Evolutionary conservation across 2,113 vertebrate species (phyloP), one percentile per base, ranked within the genome.

Genomic region (Polypterus senegalus): DNA sequence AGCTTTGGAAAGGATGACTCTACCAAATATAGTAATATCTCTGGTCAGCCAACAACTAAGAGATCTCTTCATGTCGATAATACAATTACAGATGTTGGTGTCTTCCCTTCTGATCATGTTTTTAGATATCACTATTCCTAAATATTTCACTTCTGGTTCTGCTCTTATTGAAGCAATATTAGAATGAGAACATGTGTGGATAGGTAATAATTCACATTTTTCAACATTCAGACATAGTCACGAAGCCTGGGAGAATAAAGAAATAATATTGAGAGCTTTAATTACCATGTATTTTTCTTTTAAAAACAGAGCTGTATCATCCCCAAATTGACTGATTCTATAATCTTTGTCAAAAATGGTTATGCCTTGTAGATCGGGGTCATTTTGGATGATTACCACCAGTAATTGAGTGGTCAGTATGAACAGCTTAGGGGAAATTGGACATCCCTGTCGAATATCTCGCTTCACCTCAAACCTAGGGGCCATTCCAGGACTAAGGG

Each of bases 161-260:
- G 57, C 63, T 52, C 7, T 59, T 46, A 64, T 61, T 61, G 60
- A 61, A 49, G 48, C 3, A 61, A 51, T 61, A 61, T 48, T 53
- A 52, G 60, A 61, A 52, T 59, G 45, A 46, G 9, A 47, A 44
- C 48, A 64, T 27, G 57, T 11, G 10, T 59, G 63, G 54, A 65
- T 54, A 45, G 63, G 63, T 59, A 60, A 58, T 9, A 59, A 47
- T 54, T 65, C 49, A 54, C 55, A 57, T 63, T 63, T 58, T n/a
- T n/a, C n/a, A 6, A 27, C 27, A 27, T 63, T 58, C 57, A 63
- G 62, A 49, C 55, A n/a, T 58, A 64, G 47, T 58, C 57, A 47
- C 58, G 56, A 52, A 47, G 48, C 56, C 59, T 64, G 57, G 57
- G 62, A 59, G 43, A 64, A 64, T 49, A 58, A 7, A 8, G 5